phyloP scores from a whole-genome alignment of 2,888 invertebrate species.

The Pandemis heparana region DNA sequence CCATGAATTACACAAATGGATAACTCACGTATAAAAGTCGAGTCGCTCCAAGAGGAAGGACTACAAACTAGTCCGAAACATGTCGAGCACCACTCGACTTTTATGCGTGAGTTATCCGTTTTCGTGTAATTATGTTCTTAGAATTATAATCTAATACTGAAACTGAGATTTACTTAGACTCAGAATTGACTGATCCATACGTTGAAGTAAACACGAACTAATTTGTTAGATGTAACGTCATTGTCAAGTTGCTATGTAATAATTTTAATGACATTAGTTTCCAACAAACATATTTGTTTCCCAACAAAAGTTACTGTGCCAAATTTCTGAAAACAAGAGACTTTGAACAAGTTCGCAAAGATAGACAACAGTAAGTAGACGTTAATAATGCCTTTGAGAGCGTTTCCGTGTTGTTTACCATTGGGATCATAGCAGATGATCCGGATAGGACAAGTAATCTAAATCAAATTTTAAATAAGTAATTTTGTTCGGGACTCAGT shows the following conservation, averaged over 20 bases:
- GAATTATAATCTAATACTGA: neutral
- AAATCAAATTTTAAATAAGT: slow-evolving; percentile 22
- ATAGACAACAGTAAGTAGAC: slow-evolving; percentile 25
- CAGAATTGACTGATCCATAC: neutral
- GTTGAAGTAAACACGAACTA: neutral
- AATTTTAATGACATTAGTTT: slow-evolving; percentile 20
- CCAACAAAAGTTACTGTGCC: slow-evolving; percentile 11
- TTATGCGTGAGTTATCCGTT: too few species aligned
- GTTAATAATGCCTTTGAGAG: slow-evolving; percentile 36
- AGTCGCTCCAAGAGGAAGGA: too few species aligned
- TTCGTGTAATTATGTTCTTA: too few species aligned
- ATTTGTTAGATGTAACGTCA: neutral
- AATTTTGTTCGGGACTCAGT: slow-evolving; percentile 8
- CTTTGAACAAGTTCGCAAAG: slow-evolving; percentile 27
- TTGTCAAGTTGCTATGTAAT: neutral
- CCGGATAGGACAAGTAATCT: slow-evolving; percentile 26
- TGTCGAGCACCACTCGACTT: too few species aligned
- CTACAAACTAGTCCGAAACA: too few species aligned
- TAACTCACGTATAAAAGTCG: too few species aligned
- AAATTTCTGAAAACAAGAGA: slow-evolving; percentile 10
- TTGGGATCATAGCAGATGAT: slow-evolving; percentile 30
- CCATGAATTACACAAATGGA: too few species aligned
- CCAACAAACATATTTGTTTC: slow-evolving; percentile 14
- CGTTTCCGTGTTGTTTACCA: slow-evolving; percentile 37
- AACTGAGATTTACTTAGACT: neutral